phyloP scores from a whole-genome alignment of 2,113 vertebrate species.

The Caranx melampygus region DNA sequence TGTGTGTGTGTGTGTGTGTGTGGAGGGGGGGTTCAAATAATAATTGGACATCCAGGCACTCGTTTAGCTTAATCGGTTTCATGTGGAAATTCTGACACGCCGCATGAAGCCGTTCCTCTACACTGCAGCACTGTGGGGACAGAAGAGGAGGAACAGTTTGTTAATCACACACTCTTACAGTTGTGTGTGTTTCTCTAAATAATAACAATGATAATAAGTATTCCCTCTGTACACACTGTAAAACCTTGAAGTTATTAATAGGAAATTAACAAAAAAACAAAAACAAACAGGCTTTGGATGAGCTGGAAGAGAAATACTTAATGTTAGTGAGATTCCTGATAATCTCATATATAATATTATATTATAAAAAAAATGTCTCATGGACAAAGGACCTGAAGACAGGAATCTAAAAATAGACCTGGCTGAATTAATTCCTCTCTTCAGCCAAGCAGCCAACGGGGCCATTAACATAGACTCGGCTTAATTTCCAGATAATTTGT shows the following conservation, averaged over 20 bases:
- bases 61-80: slow-evolving; percentile 69
- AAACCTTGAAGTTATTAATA: not conserved
- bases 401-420: slow-evolving; percentile 53
- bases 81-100: slow-evolving; percentile 41
- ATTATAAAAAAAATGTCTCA: slow-evolving; percentile 28
- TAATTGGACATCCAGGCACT: slow-evolving; percentile 70
- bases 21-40: slow-evolving; percentile 40
- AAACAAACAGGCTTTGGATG: not conserved
- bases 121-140: slow-evolving; percentile 1
- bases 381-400: slow-evolving; percentile 45
- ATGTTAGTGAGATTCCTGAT: slow-evolving; percentile 15
- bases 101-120: slow-evolving; percentile 30
- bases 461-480: slow-evolving; percentile 68
- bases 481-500: slow-evolving; percentile 71
- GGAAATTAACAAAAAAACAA: not conserved
- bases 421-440: slow-evolving; percentile 51
- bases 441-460: slow-evolving; percentile 45
- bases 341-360: slow-evolving; percentile 3
- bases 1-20: too few species aligned
- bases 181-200: slow-evolving; percentile 10
- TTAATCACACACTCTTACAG: not conserved
- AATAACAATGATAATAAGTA: not conserved
- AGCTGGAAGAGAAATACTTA: not conserved
- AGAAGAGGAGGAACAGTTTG: not conserved
- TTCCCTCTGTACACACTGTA: not conserved